These are phyloP conservation scores for Thecophora atra DNA, from an alignment of 2,888 invertebrate species.

Conservation along the genomic window DNA sequence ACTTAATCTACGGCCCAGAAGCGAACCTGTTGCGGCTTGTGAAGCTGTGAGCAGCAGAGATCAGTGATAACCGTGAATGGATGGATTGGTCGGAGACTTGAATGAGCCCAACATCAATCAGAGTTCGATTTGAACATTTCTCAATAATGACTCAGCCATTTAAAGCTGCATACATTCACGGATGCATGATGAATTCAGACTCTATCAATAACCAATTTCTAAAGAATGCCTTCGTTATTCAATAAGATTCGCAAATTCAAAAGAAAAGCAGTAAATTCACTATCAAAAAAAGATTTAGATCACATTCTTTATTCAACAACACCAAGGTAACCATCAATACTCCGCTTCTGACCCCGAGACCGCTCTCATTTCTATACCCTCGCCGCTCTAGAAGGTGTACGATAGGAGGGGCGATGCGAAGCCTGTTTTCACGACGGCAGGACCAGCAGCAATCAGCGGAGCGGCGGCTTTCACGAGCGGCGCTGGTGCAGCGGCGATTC, in stretches of 20 bases:
- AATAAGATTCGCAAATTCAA: not conserved
- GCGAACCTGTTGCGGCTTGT: too few species aligned
- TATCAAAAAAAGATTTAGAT: slow-evolving; percentile 39
- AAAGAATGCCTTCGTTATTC: too few species aligned
- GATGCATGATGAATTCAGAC: too few species aligned
- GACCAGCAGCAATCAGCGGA: slow-evolving; percentile 53
- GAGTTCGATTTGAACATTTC: too few species aligned
- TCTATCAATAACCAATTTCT: too few species aligned
- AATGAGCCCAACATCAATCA: too few species aligned
- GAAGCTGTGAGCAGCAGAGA: too few species aligned
- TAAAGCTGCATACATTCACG: too few species aligned
- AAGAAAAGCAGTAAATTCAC: slow-evolving; percentile 4
- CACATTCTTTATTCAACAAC: slow-evolving; percentile 56
- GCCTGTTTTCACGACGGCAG: slow-evolving; percentile 59
- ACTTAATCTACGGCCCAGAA: not conserved
- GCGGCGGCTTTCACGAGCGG: slow-evolving; percentile 47
- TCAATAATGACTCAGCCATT: too few species aligned
- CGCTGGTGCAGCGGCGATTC: slow-evolving; percentile 39
- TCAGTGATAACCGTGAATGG: too few species aligned
- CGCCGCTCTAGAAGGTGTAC: slow-evolving; percentile 56
- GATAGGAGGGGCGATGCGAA: slow-evolving; percentile 62
- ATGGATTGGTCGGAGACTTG: too few species aligned
- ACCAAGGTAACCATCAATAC: slow-evolving; percentile 49
- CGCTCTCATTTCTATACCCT: not conserved
- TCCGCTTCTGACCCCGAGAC: not conserved